Percentiles rank a stretch among this genome's conserved stretches.
These are phyloP conservation scores for Drusus annulatus DNA, from an alignment of 1,140 invertebrate genomes.

Conservation along the genomic window DNA sequence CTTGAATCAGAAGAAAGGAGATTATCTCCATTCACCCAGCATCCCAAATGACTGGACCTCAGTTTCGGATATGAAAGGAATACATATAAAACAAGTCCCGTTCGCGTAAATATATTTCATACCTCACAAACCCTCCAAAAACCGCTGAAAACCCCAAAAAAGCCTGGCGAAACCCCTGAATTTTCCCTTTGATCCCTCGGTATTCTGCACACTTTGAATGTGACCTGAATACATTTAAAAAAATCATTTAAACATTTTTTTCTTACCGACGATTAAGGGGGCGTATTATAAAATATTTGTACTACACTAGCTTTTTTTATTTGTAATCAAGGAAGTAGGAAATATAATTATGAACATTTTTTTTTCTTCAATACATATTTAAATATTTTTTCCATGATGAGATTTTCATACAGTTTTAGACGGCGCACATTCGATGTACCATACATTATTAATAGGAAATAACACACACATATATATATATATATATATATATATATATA, in stretches of 20 bases:
- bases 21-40: constrained; percentile 33
- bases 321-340: no score
- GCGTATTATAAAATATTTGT: no score
- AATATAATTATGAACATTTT: no score
- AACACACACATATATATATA: no score
- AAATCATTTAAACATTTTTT: constrained; percentile 19
- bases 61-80: constrained; percentile 28
- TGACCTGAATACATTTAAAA: constrained; percentile 45
- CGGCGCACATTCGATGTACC: no score
- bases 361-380: no score
- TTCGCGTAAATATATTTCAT: constrained; percentile 22
- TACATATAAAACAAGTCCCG: constrained; percentile 24
- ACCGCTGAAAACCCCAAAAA: neutral
- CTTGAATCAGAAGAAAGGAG: constrained; percentile 27
- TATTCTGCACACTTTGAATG: constrained; percentile 27
- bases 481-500: no score
- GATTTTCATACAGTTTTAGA: no score
- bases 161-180: neutral
- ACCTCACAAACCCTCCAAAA: neutral
- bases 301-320: no score
- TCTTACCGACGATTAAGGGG: neutral
- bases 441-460: no score
- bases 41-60: constrained; percentile 36
- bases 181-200: constrained; percentile 16
- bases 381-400: no score